Evolutionary conservation across 2,113 vertebrate species (phyloP).

Genomic region (Garra rufa): DNA sequence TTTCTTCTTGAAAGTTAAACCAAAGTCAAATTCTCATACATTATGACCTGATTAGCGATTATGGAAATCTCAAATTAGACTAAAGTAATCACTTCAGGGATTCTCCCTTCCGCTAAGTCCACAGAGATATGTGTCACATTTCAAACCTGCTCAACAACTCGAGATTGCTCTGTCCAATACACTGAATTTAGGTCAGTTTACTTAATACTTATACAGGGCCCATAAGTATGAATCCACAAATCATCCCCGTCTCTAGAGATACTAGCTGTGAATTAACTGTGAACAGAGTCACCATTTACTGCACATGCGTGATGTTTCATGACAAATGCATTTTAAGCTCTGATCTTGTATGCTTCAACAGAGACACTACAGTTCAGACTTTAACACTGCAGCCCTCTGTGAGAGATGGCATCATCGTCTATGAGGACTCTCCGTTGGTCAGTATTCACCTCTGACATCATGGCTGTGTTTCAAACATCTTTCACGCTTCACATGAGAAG

Average conservation of each 20-base stretch:
- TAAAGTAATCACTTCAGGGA: slow-evolving; percentile 66
- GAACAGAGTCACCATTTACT: not conserved
- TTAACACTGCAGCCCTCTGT: slow-evolving; percentile 96
- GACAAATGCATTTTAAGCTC: not conserved
- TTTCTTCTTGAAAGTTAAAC: slow-evolving; percentile 65
- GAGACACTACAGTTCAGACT: slow-evolving; percentile 96
- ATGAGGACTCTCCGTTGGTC: slow-evolving; percentile 96
- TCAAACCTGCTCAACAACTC: slow-evolving; percentile 48
- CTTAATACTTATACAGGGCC: slow-evolving; percentile 58
- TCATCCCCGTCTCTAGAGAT: not conserved
- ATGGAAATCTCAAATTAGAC: slow-evolving; percentile 71
- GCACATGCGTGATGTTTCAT: not conserved
- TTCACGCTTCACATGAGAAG: not conserved
- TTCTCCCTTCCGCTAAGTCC: slow-evolving; percentile 57
- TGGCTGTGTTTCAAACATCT: not conserved
- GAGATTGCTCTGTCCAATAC: slow-evolving; percentile 48
- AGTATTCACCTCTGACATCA: slow-evolving; percentile 60
- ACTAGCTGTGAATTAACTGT: not conserved
- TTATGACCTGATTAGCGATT: slow-evolving; percentile 68
- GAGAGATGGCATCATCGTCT: slow-evolving; percentile 88
- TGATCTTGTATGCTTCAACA: slow-evolving; percentile 63
- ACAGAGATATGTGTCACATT: slow-evolving; percentile 73
- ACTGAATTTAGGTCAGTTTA: slow-evolving; percentile 68
- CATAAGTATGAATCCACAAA: not conserved
- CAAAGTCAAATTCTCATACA: slow-evolving; percentile 64